A percentile compares a stretch with the other conserved stretches of the same genome.
These are phyloP conservation scores for Nomada fucata DNA, from an alignment of 2,888 invertebrate species.

Conservation along the genomic window DNA sequence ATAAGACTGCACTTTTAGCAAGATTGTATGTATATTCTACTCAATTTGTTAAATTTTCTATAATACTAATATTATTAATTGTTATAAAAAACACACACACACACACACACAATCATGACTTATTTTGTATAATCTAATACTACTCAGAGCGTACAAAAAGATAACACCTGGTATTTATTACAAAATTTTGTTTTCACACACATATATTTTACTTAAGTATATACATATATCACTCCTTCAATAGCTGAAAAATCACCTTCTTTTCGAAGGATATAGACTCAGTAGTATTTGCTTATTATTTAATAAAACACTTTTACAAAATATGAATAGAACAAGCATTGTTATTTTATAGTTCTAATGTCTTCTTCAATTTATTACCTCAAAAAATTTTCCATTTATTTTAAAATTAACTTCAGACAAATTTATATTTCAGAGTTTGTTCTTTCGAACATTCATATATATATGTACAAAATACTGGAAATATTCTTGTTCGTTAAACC, in stretches of 20 bases:
- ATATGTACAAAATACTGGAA: too few relatives aligned
- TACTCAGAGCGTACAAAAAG: conserved; percentile 32
- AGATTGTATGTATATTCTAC: conserved; percentile 51
- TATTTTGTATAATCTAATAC: conserved; percentile 51
- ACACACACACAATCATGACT: conserved; percentile 54
- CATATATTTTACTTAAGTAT: conserved; percentile 19
- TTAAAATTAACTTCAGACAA: not conserved
- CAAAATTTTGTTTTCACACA: conserved; percentile 28
- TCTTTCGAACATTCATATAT: too few relatives aligned
- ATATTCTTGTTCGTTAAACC: too few relatives aligned
- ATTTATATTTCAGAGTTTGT: not conserved
- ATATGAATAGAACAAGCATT: conserved; percentile 23
- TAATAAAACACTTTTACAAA: conserved; percentile 33
- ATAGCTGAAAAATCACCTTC: conserved; percentile 11
- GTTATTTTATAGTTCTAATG: conserved; percentile 1
- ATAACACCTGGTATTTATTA: conserved; percentile 50
- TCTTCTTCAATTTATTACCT: conserved; percentile 5
- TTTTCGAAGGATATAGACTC: conserved; percentile 15
- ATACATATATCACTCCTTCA: conserved; percentile 11
- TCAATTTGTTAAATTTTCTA: conserved; percentile 35
- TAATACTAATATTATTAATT: conserved; percentile 41
- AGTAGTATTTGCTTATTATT: conserved; percentile 31
- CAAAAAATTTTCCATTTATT: not conserved
- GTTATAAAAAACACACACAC: conserved; percentile 34
- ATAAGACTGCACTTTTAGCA: conserved; percentile 57